These are phyloP conservation scores for Parazoanthus darwini DNA, from an alignment of 92 coral and sea anemone genomes.

Conservation along the genomic window DNA sequence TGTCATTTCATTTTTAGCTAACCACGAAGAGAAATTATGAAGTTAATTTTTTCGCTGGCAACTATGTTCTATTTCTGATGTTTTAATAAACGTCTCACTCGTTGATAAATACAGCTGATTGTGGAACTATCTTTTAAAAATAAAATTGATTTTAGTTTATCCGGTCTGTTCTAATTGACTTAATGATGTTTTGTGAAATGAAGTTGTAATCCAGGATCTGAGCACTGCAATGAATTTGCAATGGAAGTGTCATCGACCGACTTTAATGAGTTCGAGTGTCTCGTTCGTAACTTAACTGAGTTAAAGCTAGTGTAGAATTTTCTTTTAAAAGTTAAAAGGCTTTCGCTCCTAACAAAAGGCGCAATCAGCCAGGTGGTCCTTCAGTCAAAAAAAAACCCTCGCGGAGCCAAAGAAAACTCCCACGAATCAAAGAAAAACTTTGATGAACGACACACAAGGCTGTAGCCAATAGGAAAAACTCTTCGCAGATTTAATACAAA, in stretches of 20 bases:
- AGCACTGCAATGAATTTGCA: not conserved
- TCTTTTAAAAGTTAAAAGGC: not conserved
- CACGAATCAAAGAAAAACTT: constrained; percentile 7
- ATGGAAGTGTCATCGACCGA: constrained; percentile 12
- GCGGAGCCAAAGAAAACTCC: not conserved
- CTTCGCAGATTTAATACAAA: not conserved
- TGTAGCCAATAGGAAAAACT: not conserved
- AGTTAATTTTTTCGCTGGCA: not conserved
- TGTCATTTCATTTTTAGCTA: constrained; percentile 12
- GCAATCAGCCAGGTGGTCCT: constrained; percentile 24
- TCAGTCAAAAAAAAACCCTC: not conserved
- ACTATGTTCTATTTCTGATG: not conserved
- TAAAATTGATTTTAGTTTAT: not conserved
- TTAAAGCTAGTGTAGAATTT: not conserved
- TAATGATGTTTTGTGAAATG: not conserved
- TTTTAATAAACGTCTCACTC: not conserved
- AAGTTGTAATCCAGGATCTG: not conserved
- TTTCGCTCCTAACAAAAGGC: not conserved
- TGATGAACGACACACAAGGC: not conserved
- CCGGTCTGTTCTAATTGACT: constrained; percentile 14
- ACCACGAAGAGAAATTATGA: not conserved
- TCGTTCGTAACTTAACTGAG: not conserved
- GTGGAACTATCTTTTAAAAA: not conserved
- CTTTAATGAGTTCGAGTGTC: not conserved
- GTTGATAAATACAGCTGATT: not conserved